Evolutionary conservation across 2,113 vertebrate genomes (phyloP).

Genomic region (Salvelinus alpinus): DNA sequence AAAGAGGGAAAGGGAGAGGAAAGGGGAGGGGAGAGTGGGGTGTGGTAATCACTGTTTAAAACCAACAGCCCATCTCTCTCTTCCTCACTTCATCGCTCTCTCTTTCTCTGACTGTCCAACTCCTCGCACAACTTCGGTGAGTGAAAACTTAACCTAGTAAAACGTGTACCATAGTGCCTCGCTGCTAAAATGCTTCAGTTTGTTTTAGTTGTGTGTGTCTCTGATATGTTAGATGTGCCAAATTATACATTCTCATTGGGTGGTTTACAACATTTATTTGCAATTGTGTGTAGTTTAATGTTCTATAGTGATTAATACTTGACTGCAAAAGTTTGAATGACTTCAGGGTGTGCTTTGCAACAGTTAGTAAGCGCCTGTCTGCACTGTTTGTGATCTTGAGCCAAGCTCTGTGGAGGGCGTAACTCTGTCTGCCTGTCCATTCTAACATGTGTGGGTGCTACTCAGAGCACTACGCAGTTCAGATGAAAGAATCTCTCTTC

Average conservation of each 20-base stretch:
- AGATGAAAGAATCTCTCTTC: neutral
- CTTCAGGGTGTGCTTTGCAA: too few species aligned
- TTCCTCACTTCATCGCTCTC: constrained; percentile 6
- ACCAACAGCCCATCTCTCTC: neutral
- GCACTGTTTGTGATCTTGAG: too few species aligned
- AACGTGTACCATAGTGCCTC: neutral
- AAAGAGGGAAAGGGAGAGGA: neutral
- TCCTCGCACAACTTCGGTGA: constrained; percentile 12
- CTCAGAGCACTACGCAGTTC: too few species aligned
- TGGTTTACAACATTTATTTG: neutral
- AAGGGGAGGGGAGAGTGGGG: neutral
- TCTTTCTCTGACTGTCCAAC: neutral
- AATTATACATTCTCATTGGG: neutral
- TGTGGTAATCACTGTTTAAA: constrained; percentile 33
- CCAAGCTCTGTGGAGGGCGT: too few species aligned
- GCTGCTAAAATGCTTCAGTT: neutral
- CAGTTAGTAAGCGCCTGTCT: too few species aligned
- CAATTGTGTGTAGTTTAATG: too few species aligned
- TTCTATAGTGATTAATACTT: too few species aligned
- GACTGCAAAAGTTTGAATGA: too few species aligned
- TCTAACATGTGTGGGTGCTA: neutral
- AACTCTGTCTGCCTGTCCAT: neutral
- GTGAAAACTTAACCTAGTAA: constrained; percentile 1
- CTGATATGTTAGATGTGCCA: neutral
- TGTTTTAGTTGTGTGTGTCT: neutral